Evolutionary conservation across 2,888 invertebrate species (phyloP), one percentile per base, ranked within the genome.

Genomic region (Apeira syringaria): DNA sequence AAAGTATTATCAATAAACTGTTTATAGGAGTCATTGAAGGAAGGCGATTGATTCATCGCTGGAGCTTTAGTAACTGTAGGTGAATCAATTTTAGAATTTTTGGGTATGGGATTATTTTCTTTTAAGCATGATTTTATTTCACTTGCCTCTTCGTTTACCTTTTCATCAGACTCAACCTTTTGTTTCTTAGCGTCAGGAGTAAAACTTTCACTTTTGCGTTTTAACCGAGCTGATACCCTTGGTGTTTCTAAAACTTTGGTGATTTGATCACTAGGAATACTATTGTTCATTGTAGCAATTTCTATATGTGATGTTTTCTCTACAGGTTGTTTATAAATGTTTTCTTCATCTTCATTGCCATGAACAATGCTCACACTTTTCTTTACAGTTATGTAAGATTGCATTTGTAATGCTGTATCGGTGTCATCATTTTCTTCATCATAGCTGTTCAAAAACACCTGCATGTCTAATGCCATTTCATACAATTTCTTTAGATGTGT

Each of bases 21-120:
- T 47, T 74, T 80, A 34, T 80, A 85, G 0, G 80, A 59, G 38
- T 85, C 84, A 3, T 75, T 77, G 50, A 83, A 85, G 0, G 76
- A 70, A 0, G 75, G 70, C 0, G 68, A 71, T 5, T 62, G 55
- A 1, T 37, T 32, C 0, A 50, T 11, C 0, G 50, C 7, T 4
- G 39, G 8, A 1, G 31, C 2, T 32, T 26, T 15, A 30, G 25
- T 36, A 1, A 18, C 15, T 34, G 18, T 24, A 2, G 44, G 44
- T 18, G 44, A 44, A 1, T 29, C 26, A n/a, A 41, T 7, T 27
- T 44, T 20, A 30, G 45, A 33, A 3, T 22, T 33, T 29, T 46
- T 27, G 11, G 9, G 11, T 9, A 12, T 28, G 0, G 15, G 13
- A n/a, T 22, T 41, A 24, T 49, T 55, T 29, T 54, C 56, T 31